These are phyloP conservation scores for Therioaphis trifolii DNA, from an alignment of 2,888 invertebrate genomes.

Conservation along the genomic window DNA sequence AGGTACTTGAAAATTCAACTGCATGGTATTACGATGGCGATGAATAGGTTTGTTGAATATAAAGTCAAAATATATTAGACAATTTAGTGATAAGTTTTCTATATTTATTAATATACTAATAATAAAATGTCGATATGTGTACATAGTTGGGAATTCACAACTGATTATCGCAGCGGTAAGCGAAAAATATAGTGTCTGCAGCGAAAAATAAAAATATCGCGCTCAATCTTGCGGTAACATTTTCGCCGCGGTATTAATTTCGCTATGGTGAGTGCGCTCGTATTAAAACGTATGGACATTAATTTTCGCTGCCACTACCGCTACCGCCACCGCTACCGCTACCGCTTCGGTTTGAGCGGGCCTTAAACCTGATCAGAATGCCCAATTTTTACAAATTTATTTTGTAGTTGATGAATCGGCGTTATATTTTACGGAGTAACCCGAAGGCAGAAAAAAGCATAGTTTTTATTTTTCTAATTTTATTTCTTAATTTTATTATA, in stretches of 20 bases:
- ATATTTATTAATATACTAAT: constrained; percentile 14
- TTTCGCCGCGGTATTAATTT: not conserved
- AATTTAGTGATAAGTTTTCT: constrained; percentile 25
- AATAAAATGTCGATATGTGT: constrained; percentile 17
- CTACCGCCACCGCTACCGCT: too few relatives aligned
- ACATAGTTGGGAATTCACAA: constrained; percentile 12
- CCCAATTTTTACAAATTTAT: too few relatives aligned
- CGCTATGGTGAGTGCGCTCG: too few relatives aligned
- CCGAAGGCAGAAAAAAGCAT: too few relatives aligned
- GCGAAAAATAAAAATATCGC: constrained; percentile 25
- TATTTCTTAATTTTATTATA: too few relatives aligned
- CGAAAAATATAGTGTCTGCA: not conserved
- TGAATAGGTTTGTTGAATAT: not conserved
- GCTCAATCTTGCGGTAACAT: constrained; percentile 20
- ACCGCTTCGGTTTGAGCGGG: too few relatives aligned
- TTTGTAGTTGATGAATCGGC: too few relatives aligned
- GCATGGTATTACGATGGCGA: constrained; percentile 4
- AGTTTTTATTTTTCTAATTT: too few relatives aligned
- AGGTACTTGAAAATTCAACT: not conserved
- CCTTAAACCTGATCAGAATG: too few relatives aligned
- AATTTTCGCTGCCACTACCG: too few relatives aligned
- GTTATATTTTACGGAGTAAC: too few relatives aligned
- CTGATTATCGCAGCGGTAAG: not conserved
- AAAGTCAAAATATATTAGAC: not conserved
- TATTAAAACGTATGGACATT: too few relatives aligned